Conservation (phyloP, 1,140 invertebrate species). For the Brachystomella parvula region DNA sequence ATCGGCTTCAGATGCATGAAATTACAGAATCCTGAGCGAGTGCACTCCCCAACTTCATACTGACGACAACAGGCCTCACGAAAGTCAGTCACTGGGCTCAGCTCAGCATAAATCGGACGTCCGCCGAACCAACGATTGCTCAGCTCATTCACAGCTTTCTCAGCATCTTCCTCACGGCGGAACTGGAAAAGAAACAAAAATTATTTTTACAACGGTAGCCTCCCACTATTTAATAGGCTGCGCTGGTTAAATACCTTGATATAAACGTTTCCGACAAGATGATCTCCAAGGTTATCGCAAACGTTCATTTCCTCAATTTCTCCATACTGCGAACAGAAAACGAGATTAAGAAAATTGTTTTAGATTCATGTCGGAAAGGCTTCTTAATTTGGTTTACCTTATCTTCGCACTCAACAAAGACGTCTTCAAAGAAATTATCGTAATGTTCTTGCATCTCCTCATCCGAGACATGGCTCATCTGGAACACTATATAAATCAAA, state of each 20-base stretch:
- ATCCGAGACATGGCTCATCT: slow-evolving; percentile 66
- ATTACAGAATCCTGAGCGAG: slow-evolving; percentile 96
- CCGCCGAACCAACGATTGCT: slow-evolving; percentile 99
- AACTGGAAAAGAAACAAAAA: slow-evolving; percentile 55
- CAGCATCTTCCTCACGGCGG: slow-evolving; percentile 95
- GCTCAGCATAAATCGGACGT: slow-evolving; percentile 92
- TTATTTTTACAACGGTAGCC: too few species aligned
- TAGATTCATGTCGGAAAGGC: too few species aligned
- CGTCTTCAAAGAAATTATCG: slow-evolving; percentile 99
- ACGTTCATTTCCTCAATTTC: slow-evolving; percentile 99
- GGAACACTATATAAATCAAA: slow-evolving; percentile 32
- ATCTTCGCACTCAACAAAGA: slow-evolving; percentile 95
- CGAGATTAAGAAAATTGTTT: neutral
- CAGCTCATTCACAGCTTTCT: slow-evolving; percentile 89
- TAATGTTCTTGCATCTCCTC: slow-evolving; percentile 98
- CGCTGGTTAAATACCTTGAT: slow-evolving; percentile 63
- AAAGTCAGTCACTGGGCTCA: slow-evolving; percentile 98
- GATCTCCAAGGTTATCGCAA: slow-evolving; percentile 97
- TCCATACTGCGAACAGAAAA: slow-evolving; percentile 64
- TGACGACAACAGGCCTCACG: slow-evolving; percentile 97
- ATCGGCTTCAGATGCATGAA: slow-evolving; percentile 99
- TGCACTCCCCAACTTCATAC: slow-evolving; percentile 99
- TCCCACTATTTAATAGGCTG: neutral
- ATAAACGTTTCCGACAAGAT: slow-evolving; percentile 96
- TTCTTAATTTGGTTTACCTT: too few species aligned